Evolutionary conservation across 2,797 vertebrate genomes (phyloP), one percentile per base, ranked within the genome.

Genomic region (Calcarius lapponicus): DNA sequence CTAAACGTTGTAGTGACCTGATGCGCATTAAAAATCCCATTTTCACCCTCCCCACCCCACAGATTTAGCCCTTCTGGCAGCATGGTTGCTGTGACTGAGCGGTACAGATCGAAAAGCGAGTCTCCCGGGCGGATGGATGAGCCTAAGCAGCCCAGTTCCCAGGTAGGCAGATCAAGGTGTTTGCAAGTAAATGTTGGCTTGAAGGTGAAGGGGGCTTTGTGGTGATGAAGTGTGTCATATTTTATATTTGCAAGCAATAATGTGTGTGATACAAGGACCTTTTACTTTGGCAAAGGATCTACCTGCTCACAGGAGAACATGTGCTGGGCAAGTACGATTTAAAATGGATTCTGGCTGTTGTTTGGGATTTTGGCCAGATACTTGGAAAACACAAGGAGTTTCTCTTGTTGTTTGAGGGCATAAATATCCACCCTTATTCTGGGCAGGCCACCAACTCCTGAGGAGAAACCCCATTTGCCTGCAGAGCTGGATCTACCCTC

Each of bases 11-110:
- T 40, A 58, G 70, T 97, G 90, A 94, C 78, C 66, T 94, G 38
- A 90, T 91, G 92, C 61, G 94, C 95, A 48, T 94, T 92, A 85
- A 87, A 89, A 85, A 58, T 83, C 85, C 80, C 76, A 0, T 94
- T 95, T 95, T 22, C 80, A 16, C 94, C 97, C 94, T 94, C 76
- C 95, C 64, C 64, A 94, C 90, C 86, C 53, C 40, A 82, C 98
- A 99, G 99, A 98, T 99, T 99, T 96, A 99, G 99, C 96, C 99
- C 99, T 80, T 99, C 99, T 34, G 99, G 99, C 96, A 99, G 99
- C 72, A 98, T 99, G 85, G 98, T 99, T 80, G 98, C 99, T 95
- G 97, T 99, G 95, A 96, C 98, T 1, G 99, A 99, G 93, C 98
- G 98, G 79, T 99, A 99, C 97, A 98, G 99, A 97, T 99, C 99